Percentiles rank a stretch among this genome's conserved stretches.
Conservation (phyloP, 2,888 invertebrate genomes). For the Hololepta plana region DNA sequence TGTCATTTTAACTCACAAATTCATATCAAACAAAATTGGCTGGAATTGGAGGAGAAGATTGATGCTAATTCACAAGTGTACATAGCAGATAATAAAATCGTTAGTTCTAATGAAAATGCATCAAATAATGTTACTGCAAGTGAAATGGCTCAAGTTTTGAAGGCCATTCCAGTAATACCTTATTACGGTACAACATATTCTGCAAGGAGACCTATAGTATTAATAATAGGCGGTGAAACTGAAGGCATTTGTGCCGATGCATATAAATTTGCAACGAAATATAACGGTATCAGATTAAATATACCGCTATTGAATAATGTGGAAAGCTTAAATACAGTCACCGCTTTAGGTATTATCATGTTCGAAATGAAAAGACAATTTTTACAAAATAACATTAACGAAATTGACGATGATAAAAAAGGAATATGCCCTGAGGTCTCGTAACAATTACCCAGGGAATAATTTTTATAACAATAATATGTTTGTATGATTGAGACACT, state of each 20-base stretch:
- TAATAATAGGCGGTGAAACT: conserved; percentile 81
- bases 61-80: conserved; percentile 33
- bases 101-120: conserved; percentile 9
- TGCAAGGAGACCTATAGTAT: too few species aligned
- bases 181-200: conserved; percentile 44
- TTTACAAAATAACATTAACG: conserved; percentile 5
- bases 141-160: conserved; percentile 9
- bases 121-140: not conserved
- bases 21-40: conserved; percentile 44
- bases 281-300: conserved; percentile 46
- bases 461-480: too few species aligned
- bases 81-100: conserved; percentile 47
- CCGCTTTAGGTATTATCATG: conserved; percentile 64
- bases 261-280: conserved; percentile 39
- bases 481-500: too few species aligned
- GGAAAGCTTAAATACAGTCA: conserved; percentile 72
- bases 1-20: conserved; percentile 70
- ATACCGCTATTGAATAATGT: conserved; percentile 61
- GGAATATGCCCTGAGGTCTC: too few species aligned
- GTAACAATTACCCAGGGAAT: too few species aligned
- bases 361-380: conserved; percentile 68
- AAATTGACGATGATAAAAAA: too few species aligned
- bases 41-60: conserved; percentile 33
- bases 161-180: conserved; percentile 35
- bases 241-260: conserved; percentile 65